Evolutionary conservation across 2,888 invertebrate species (phyloP).

Genomic region (Agrotis segetum): DNA sequence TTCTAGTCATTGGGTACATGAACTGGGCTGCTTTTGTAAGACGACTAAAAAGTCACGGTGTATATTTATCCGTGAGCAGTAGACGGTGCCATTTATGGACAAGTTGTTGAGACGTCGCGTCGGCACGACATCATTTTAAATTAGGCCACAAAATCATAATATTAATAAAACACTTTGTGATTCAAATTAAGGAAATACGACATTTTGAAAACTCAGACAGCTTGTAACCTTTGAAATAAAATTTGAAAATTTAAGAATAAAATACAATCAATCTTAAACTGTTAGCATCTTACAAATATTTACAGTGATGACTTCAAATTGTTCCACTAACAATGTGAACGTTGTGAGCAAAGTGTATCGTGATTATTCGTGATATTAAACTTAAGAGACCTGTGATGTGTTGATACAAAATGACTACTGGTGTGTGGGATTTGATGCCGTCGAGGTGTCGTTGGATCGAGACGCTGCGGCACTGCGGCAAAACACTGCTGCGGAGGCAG

Average conservation of each 20-base stretch:
- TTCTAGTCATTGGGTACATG: no score
- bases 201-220: not conserved
- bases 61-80: slow-evolving; percentile 48
- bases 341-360: slow-evolving; percentile 34
- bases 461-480: slow-evolving; percentile 87
- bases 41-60: no score
- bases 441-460: slow-evolving; percentile 86
- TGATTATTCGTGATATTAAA: slow-evolving; percentile 27
- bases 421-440: slow-evolving; percentile 86
- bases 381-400: slow-evolving; percentile 67
- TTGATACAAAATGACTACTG: slow-evolving; percentile 77
- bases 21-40: no score
- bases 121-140: slow-evolving; percentile 22
- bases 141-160: not conserved
- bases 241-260: slow-evolving; percentile 6
- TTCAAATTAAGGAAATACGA: not conserved
- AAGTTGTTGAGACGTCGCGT: slow-evolving; percentile 35
- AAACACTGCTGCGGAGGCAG: slow-evolving; percentile 86
- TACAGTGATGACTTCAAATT: slow-evolving; percentile 23
- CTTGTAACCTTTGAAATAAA: slow-evolving; percentile 35
- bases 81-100: slow-evolving; percentile 50
- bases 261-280: not conserved
- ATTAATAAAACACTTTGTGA: not conserved
- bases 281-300: slow-evolving; percentile 37
- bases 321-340: slow-evolving; percentile 13